phyloP scores from a whole-genome alignment of 37 sponge, comb jelly and placozoan species.

The Ianthella basta region DNA sequence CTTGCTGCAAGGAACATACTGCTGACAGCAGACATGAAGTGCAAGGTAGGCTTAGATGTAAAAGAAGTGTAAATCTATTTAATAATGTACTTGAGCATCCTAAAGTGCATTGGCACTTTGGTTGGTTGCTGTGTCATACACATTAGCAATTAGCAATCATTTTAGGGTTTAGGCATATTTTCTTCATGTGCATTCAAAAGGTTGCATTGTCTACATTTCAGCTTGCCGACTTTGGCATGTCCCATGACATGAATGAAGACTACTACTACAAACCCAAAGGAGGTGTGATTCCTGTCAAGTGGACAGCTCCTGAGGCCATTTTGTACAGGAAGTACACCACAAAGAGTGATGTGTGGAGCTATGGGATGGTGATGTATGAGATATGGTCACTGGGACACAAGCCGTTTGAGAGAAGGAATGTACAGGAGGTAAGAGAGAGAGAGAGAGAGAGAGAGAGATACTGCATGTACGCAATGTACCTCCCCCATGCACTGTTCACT shows the following conservation, averaged over 20 bases:
- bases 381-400: conserved; percentile 18
- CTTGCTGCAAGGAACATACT: conserved; percentile 21
- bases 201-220: background rate
- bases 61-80: too few species aligned
- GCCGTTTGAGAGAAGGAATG: background rate
- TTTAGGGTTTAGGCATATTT: too few species aligned
- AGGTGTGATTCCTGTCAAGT: conserved; percentile 16
- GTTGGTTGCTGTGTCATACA: too few species aligned
- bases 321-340: conserved; percentile 23
- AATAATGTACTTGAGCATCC: too few species aligned
- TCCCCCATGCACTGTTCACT: too few species aligned
- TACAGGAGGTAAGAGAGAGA: background rate
- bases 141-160: too few species aligned
- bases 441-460: too few species aligned
- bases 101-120: too few species aligned
- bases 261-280: conserved; percentile 21
- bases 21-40: background rate
- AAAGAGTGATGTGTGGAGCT: conserved; percentile 25
- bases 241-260: background rate
- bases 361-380: conserved; percentile 17
- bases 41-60: conserved; percentile 19
- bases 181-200: too few species aligned
- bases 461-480: too few species aligned
- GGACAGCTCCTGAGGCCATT: conserved; percentile 27
- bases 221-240: conserved; percentile 23